These are phyloP conservation scores for Troides helena DNA, from an alignment of 2,888 invertebrate species.

Conservation along the genomic window DNA sequence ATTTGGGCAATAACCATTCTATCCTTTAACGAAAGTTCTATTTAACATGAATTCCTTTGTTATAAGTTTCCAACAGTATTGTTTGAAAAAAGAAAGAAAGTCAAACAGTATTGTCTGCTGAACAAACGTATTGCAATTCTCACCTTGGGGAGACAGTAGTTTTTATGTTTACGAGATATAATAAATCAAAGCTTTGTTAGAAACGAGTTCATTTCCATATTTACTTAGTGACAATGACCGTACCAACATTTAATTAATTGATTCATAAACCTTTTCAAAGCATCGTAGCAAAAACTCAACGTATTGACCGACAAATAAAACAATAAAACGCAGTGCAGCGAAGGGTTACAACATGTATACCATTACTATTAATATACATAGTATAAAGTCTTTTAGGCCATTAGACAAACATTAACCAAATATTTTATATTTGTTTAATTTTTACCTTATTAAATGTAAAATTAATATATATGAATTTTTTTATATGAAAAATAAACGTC, in stretches of 20 bases:
- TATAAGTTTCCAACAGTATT: slow-evolving; percentile 9
- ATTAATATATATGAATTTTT: too few relatives aligned
- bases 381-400: slow-evolving; percentile 59
- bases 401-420: not conserved
- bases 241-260: slow-evolving; percentile 79
- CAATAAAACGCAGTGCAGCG: slow-evolving; percentile 67
- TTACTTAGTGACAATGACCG: slow-evolving; percentile 76
- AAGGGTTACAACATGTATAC: slow-evolving; percentile 75
- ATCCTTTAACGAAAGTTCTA: slow-evolving; percentile 15
- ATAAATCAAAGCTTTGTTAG: slow-evolving; percentile 77
- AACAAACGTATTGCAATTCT: slow-evolving; percentile 59
- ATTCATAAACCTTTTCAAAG: slow-evolving; percentile 76
- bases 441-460: not conserved
- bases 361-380: slow-evolving; percentile 56
- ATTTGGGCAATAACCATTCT: slow-evolving; percentile 13
- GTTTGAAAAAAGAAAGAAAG: slow-evolving; percentile 32
- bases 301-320: slow-evolving; percentile 76
- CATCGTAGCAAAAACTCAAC: slow-evolving; percentile 61
- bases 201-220: slow-evolving; percentile 71
- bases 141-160: slow-evolving; percentile 55
- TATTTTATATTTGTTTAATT: not conserved
- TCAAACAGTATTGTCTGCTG: slow-evolving; percentile 35
- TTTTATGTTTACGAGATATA: slow-evolving; percentile 54
- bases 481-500: too few relatives aligned
- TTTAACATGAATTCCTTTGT: slow-evolving; percentile 10